Percentiles rank a stretch among this genome's conserved stretches.
Conservation (phyloP, 2,888 invertebrate genomes). For the Smittia aterrima region DNA sequence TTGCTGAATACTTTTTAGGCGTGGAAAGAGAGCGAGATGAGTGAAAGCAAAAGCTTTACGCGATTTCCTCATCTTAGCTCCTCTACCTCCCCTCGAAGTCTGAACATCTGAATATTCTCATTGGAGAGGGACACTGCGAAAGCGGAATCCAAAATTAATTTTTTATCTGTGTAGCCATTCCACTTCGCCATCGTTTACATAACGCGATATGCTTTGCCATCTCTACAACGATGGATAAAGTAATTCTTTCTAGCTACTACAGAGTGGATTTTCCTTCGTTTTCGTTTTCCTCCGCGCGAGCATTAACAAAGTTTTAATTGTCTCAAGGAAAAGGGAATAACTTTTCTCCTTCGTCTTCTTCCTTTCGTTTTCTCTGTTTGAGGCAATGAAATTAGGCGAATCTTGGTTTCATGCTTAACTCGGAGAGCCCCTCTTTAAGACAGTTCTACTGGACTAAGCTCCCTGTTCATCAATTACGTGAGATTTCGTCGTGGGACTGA, state of each 20-base stretch:
- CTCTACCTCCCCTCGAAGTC: too few species aligned
- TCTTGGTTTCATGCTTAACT: conserved; percentile 1
- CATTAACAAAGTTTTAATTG: conserved; percentile 32
- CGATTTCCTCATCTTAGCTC: neutral
- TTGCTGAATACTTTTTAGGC: neutral
- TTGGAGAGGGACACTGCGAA: conserved; percentile 22
- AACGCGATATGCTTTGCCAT: conserved; percentile 15
- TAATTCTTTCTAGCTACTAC: conserved; percentile 9
- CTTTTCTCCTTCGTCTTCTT: conserved; percentile 6
- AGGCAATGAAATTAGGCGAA: conserved; percentile 27
- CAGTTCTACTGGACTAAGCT: neutral
- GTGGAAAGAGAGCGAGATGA: neutral
- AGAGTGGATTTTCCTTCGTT: conserved; percentile 1
- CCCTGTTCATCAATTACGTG: neutral
- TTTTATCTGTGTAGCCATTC: conserved; percentile 32
- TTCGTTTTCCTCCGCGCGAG: neutral
- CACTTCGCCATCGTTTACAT: conserved; percentile 11
- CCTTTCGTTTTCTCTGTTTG: neutral
- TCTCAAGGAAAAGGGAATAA: conserved; percentile 25
- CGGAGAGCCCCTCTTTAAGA: neutral
- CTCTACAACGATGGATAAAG: conserved; percentile 9
- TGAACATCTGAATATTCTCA: too few species aligned
- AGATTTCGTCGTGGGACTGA: neutral
- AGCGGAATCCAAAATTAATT: conserved; percentile 36
- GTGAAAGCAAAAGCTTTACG: neutral